phyloP scores from a whole-genome alignment of 2,888 invertebrate genomes.

The Leptodirus hochenwartii region DNA sequence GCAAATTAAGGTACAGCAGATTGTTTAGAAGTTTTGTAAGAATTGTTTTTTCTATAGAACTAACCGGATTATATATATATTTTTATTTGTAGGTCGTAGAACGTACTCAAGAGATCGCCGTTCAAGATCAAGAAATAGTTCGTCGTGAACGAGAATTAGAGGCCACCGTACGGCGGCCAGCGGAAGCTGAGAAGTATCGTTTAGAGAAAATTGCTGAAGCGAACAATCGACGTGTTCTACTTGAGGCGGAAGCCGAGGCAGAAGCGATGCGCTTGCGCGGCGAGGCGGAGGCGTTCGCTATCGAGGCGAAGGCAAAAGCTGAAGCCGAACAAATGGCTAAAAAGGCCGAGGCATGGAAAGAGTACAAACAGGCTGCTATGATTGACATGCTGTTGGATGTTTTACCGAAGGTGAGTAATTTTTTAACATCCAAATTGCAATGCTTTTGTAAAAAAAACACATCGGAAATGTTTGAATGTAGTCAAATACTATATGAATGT shows the following conservation, averaged over 20 bases:
- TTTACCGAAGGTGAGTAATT: constrained; percentile 66
- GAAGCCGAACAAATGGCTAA: constrained; percentile 95
- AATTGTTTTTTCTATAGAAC: too few species aligned
- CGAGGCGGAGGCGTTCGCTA: constrained; percentile 83
- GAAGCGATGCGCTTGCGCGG: constrained; percentile 74
- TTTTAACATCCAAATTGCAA: constrained; percentile 2
- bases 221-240: constrained; percentile 66
- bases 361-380: constrained; percentile 91
- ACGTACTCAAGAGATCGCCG: constrained; percentile 24
- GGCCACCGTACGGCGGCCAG: constrained; percentile 82
- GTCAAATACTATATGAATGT: too few species aligned
- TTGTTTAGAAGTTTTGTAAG: too few species aligned
- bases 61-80: too few species aligned
- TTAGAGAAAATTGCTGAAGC: constrained; percentile 92
- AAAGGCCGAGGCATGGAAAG: constrained; percentile 94
- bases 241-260: constrained; percentile 91
- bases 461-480: too few species aligned
- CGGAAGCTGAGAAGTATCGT: constrained; percentile 84
- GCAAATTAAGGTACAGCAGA: constrained; percentile 89
- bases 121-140: constrained; percentile 91
- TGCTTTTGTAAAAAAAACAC: too few species aligned
- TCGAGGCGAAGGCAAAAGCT: constrained; percentile 85
- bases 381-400: constrained; percentile 93
- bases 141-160: constrained; percentile 84
- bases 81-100: too few species aligned